These are phyloP conservation scores for Oreortyx pictus DNA, from an alignment of 2,797 vertebrate species.

Conservation along the genomic window DNA sequence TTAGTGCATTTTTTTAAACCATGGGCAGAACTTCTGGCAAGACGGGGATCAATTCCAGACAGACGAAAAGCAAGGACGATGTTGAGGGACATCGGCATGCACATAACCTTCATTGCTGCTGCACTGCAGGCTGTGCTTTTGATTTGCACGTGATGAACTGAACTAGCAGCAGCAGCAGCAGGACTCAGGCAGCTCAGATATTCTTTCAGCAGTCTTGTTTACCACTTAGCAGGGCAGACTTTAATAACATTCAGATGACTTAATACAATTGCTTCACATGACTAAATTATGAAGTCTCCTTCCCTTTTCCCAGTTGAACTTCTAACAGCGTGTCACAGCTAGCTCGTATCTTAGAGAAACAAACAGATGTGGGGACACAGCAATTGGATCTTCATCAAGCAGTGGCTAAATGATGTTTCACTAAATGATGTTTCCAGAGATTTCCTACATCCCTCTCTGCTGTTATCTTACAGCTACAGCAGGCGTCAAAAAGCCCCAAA, in stretches of 20 bases:
- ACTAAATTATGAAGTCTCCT: background rate
- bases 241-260: constrained; percentile 19
- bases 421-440: background rate
- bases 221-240: background rate
- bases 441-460: background rate
- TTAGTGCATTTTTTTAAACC: background rate
- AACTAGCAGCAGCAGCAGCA: background rate
- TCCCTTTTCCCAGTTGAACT: background rate
- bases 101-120: background rate
- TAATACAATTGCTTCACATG: constrained; percentile 6
- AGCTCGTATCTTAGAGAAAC: background rate
- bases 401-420: background rate
- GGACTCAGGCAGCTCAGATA: background rate
- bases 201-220: background rate
- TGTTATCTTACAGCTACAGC: background rate
- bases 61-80: background rate
- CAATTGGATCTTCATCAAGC: background rate
- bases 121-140: background rate
- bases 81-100: background rate
- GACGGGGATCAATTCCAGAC: background rate
- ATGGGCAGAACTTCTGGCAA: background rate
- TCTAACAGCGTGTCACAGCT: background rate
- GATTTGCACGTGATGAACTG: background rate
- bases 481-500: background rate
- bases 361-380: background rate